Conservation (phyloP, 2,888 invertebrate species). For the Agonopterix arenella region DNA sequence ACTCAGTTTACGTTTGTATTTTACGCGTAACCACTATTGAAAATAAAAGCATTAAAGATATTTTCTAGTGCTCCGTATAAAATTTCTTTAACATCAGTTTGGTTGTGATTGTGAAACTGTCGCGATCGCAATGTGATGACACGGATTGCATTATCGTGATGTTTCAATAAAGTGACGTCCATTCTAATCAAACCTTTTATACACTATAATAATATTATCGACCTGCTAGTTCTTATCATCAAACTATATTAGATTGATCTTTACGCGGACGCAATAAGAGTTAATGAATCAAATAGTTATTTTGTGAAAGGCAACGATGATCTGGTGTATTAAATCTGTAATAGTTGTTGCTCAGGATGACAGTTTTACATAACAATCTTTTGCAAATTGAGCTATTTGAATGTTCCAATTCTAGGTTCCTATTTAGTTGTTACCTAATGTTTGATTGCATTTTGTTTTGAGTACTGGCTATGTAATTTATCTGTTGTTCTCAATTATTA, state of each 20-base stretch:
- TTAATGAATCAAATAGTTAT: not conserved
- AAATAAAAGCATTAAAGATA: too few species aligned
- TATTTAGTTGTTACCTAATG: too few species aligned
- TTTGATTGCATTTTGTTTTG: too few species aligned
- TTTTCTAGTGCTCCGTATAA: too few species aligned
- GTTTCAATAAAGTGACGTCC: conserved; percentile 15
- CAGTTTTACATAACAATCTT: conserved; percentile 12
- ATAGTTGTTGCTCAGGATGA: conserved; percentile 9
- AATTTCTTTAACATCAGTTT: not conserved
- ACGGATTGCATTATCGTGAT: conserved; percentile 22
- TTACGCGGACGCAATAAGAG: conserved; percentile 4
- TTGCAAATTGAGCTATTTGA: conserved; percentile 2
- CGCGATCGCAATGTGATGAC: conserved; percentile 20
- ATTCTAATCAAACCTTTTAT: conserved; percentile 8
- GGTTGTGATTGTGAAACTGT: not conserved
- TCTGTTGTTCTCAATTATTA: too few species aligned
- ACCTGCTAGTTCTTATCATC: not conserved
- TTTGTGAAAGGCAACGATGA: conserved; percentile 7
- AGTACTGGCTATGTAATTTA: too few species aligned
- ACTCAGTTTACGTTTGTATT: not conserved
- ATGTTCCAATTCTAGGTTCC: too few species aligned
- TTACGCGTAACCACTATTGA: too few species aligned
- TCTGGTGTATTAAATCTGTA: conserved; percentile 9
- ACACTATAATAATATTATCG: not conserved
- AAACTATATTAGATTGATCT: conserved; percentile 2